phyloP scores from a whole-genome alignment of 2,797 vertebrate genomes.

The Avahi laniger region DNA sequence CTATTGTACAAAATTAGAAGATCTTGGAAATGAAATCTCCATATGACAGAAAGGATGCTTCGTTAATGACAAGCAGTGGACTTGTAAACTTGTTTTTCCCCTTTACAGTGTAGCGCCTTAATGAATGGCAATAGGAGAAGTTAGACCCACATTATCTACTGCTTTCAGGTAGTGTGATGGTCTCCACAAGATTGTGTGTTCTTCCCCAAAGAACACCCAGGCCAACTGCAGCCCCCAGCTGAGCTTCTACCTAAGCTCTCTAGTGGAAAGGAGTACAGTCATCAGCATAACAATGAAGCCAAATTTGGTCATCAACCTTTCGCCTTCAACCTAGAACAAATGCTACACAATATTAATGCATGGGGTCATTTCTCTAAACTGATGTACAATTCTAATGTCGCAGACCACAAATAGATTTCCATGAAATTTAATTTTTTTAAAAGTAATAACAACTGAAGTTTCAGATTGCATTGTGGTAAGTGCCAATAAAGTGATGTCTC shows the following conservation, averaged over 20 bases:
- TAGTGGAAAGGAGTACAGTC: neutral
- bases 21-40: neutral
- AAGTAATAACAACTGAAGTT: slow-evolving; percentile 80
- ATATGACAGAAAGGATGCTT: neutral
- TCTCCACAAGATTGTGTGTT: neutral
- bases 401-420: slow-evolving; percentile 72
- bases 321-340: slow-evolving; percentile 31
- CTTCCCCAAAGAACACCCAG: neutral
- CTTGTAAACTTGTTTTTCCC: neutral
- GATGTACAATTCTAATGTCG: slow-evolving; percentile 59
- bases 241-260: slow-evolving; percentile 8
- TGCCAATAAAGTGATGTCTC: slow-evolving; percentile 83
- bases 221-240: neutral
- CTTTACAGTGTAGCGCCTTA: neutral
- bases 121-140: neutral
- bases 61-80: neutral
- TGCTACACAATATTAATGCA: neutral
- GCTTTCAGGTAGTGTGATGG: neutral
- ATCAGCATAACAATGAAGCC: neutral
- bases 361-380: slow-evolving; percentile 49
- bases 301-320: slow-evolving; percentile 29
- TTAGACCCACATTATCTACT: neutral
- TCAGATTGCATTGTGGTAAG: slow-evolving; percentile 80
- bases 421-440: slow-evolving; percentile 59
- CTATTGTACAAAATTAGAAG: neutral